These are phyloP conservation scores for Pseudomyrmex sp. DNA, from an alignment of 1,140 invertebrate genomes.

Conservation along the genomic window DNA sequence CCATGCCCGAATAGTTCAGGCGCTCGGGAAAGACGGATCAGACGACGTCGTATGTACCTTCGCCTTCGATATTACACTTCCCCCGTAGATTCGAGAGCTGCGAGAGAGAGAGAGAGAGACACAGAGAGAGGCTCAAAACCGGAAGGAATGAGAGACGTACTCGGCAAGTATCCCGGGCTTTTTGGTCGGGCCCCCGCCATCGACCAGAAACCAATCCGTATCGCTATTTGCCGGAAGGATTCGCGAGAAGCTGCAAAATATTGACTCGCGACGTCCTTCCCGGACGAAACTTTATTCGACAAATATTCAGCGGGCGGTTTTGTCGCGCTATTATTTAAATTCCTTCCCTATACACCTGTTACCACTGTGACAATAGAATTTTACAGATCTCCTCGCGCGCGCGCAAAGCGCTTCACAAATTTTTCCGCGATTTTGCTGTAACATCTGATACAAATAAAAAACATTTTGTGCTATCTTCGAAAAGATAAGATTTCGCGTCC, in stretches of 20 bases:
- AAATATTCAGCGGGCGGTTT: slow-evolving; percentile 26
- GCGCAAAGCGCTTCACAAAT: background rate
- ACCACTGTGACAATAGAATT: background rate
- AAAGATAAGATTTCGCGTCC: background rate
- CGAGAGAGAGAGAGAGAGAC: slow-evolving; percentile 19
- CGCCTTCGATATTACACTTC: slow-evolving; percentile 66
- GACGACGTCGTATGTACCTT: slow-evolving; percentile 68
- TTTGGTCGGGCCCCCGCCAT: slow-evolving; percentile 45
- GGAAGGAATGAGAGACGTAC: slow-evolving; percentile 54
- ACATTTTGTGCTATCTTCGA: background rate
- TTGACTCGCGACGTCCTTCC: slow-evolving; percentile 47
- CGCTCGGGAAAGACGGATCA: slow-evolving; percentile 65
- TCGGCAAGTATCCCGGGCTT: slow-evolving; percentile 55
- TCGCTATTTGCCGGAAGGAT: slow-evolving; percentile 70
- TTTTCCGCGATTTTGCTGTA: background rate
- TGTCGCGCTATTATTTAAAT: slow-evolving; percentile 53
- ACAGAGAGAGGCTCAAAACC: slow-evolving; percentile 37
- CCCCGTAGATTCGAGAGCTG: slow-evolving; percentile 42
- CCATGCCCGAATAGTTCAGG: slow-evolving; percentile 65
- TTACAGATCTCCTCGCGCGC: no score
- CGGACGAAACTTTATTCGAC: slow-evolving; percentile 33
- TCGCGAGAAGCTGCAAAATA: slow-evolving; percentile 65
- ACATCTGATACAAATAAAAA: background rate
- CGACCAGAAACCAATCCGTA: slow-evolving; percentile 62
- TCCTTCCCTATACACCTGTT: slow-evolving; percentile 13